Evolutionary conservation across 2,113 vertebrate species (phyloP), one percentile per base, ranked within the genome.

Genomic region (Melospiza georgiana): DNA sequence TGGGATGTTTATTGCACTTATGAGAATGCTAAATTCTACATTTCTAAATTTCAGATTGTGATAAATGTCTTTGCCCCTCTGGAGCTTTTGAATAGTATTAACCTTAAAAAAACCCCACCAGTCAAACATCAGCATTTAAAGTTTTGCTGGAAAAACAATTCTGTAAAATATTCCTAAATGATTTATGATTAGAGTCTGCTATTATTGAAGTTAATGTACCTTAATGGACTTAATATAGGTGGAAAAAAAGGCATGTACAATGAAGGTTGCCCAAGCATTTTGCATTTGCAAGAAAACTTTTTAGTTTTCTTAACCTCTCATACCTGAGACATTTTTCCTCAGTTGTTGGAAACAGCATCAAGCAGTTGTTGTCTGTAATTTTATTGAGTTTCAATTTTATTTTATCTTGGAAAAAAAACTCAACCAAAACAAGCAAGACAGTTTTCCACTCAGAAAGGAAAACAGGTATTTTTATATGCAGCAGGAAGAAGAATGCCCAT

Each of bases 141-240:
- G 17, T 90, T 93, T 92, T 80, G 51, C 73, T 80, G 46, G 35
- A 28, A 81, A 89, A 87, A 16, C 3, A 77, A n/a, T 71, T 65
- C 68, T 88, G 44, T 90, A 33, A n/a, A 76, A n/a, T 87, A 63
- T 91, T 96, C 43, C 73, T 82, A 52, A 91, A 33, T 27, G 39
- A 51, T 51, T 85, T 83, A 43, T 87, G 33, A 12, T 94, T 92
- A 59, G 73, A 93, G 21, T 57, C 59, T 90, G 44, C 76, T 79
- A 89, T 84, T 95, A 81, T 87, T 93, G 37, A 68, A 90, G 88
- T 68, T 83, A 77, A 90, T 72, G 46, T 39, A 78, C 39, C 76
- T 94, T 79, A 68, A 81, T 94, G 39, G 71, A 55, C 51, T 96
- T 87, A 78, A 7, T 57, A 49, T 17, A 63, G 4, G 6, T 74